Evolutionary conservation across 1,140 invertebrate species (phyloP), one percentile per base, ranked within the genome.

Genomic region (Forficula auricularia): DNA sequence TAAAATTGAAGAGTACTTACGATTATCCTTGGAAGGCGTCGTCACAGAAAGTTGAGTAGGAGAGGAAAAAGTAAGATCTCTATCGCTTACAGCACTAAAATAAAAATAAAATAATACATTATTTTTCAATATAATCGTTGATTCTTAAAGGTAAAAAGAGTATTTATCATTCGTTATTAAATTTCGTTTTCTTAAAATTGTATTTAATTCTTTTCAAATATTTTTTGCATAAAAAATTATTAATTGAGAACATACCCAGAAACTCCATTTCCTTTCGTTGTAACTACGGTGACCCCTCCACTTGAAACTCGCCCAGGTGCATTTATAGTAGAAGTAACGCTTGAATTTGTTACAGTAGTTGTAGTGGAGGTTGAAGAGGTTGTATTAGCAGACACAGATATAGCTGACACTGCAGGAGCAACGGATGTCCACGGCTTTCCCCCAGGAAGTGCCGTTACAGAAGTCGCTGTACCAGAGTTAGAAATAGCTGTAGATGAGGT

Each of bases 201-300:
- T 27, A 6, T 10, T 6, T 10, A 27, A 4, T 27, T 27, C 10
- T 27, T 27, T 27, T 10, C 22, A 27, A 27, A 27, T 27, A 6
- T 6, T n/a, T 7, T 36, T 16, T 36, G n/a, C n/a, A 36, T 36
- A 13, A 36, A n/a, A 36, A 14, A 16, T 6, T 14, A 36, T n/a
- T n/a, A 36, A 36, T 7, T 6, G n/a, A 36, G 4, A 14, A 36
- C 4, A 16, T 36, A 36, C 34, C n/a, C n/a, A n/a, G 34, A 16
- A 13, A 13, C 16, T 16, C 22, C 22, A 27, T 27, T 27, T 27
- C 22, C 22, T 27, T 27, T 27, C 22, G 67, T 70, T 19, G 72
- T 70, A 7, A 68, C 74, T 2, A 77, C 71, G 0, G 74, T 76
- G 1, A 77, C 73, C 0, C 72, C 73, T 6, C 73, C 70, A 47